phyloP scores from a whole-genome alignment of 1,140 invertebrate genomes.

The Sminthurides bifidus region DNA sequence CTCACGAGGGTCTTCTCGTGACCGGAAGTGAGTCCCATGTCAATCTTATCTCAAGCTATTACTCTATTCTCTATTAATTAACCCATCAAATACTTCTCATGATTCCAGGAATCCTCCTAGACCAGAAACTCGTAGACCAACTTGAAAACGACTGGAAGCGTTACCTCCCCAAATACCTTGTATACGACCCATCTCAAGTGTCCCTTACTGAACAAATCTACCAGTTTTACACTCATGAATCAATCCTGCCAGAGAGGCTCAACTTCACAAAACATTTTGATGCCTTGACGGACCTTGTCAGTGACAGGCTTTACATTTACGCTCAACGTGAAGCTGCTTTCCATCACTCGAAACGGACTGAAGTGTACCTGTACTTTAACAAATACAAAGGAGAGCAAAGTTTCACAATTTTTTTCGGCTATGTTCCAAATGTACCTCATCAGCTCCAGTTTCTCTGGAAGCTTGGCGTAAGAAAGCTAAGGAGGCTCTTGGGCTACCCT shows the following conservation, averaged over 20 bases:
- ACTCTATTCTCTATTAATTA: no score
- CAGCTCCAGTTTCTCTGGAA: background rate
- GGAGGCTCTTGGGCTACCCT: background rate
- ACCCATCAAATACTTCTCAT: no score
- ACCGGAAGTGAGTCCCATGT: background rate
- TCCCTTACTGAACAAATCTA: background rate
- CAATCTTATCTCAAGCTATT: no score
- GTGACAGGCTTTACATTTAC: background rate
- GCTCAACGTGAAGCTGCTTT: conserved; percentile 2
- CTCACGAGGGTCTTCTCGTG: conserved; percentile 11
- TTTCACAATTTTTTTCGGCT: conserved; percentile 2
- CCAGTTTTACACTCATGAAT: background rate
- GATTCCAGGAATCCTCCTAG: conserved; percentile 9
- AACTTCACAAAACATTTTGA: conserved; percentile 1
- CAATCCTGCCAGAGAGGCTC: background rate
- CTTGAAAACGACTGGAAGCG: conserved; percentile 11
- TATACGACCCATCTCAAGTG: background rate
- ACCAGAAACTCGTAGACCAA: background rate
- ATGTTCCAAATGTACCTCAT: background rate
- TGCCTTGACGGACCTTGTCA: conserved; percentile 6
- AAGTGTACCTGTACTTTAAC: conserved; percentile 17
- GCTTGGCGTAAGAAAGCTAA: background rate
- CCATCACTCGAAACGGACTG: conserved; percentile 3
- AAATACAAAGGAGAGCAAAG: conserved; percentile 3
- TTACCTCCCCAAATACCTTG: background rate